phyloP scores from a whole-genome alignment of 2,888 invertebrate genomes.

The Xestia xanthographa region DNA sequence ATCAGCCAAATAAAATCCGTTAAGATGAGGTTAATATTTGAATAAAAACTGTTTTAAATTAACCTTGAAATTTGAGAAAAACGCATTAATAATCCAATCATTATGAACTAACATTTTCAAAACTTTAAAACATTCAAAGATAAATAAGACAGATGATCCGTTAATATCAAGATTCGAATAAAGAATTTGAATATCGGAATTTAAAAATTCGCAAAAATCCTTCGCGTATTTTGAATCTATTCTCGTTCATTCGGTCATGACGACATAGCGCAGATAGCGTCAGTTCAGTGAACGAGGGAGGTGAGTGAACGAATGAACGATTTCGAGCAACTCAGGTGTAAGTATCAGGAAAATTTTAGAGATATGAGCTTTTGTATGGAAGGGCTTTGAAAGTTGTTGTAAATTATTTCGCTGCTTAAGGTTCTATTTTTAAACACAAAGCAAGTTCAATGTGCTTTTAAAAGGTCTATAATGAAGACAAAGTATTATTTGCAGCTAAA shows the following conservation, averaged over 20 bases:
- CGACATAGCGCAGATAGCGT: conserved; percentile 61
- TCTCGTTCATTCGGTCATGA: conserved; percentile 65
- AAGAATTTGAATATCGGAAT: conserved; percentile 51
- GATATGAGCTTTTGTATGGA: conserved; percentile 46
- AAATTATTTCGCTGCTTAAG: conserved; percentile 24
- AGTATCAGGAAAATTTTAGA: conserved; percentile 62
- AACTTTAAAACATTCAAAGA: conserved; percentile 15
- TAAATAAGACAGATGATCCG: conserved; percentile 46
- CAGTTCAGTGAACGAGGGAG: conserved; percentile 69
- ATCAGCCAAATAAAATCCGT: background rate
- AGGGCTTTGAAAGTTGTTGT: conserved; percentile 21
- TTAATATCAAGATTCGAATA: conserved; percentile 51
- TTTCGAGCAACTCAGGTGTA: conserved; percentile 62
- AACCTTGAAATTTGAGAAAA: background rate
- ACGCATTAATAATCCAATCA: conserved; percentile 5
- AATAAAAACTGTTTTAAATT: background rate
- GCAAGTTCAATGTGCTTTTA: conserved; percentile 10
- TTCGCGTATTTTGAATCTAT: conserved; percentile 57
- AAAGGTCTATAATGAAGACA: conserved; percentile 30
- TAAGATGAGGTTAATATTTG: background rate
- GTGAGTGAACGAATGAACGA: conserved; percentile 66
- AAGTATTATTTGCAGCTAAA: conserved; percentile 33
- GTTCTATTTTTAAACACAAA: conserved; percentile 22
- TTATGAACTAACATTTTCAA: background rate
- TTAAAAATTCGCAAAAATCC: conserved; percentile 50